These are phyloP conservation scores for Lutjanus erythropterus DNA, from an alignment of 2,113 vertebrate genomes.

Conservation along the genomic window DNA sequence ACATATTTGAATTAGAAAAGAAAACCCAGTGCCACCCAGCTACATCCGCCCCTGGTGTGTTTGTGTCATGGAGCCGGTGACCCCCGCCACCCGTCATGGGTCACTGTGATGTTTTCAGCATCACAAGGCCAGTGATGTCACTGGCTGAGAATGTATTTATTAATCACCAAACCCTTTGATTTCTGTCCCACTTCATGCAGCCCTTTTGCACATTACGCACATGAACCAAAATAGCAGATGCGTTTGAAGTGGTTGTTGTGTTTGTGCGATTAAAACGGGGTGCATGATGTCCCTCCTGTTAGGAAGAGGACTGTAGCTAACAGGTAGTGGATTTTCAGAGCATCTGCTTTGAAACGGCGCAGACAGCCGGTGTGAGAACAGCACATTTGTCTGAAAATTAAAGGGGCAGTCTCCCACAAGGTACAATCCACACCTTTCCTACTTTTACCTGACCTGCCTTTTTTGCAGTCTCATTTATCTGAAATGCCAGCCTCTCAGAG, in stretches of 20 bases:
- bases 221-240: neutral
- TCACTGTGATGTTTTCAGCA: neutral
- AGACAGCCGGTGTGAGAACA: neutral
- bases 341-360: too few relatives aligned
- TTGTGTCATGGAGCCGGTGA: too few relatives aligned
- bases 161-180: neutral
- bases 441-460: neutral
- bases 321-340: neutral
- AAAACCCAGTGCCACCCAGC: too few relatives aligned
- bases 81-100: too few relatives aligned
- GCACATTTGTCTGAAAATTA: neutral
- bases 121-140: neutral
- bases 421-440: slow-evolving; percentile 36
- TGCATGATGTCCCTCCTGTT: neutral
- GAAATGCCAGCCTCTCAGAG: neutral
- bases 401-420: slow-evolving; percentile 2
- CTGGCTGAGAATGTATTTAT: neutral
- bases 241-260: neutral
- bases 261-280: neutral
- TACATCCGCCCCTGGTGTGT: too few relatives aligned
- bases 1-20: too few relatives aligned
- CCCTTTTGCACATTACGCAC: neutral
- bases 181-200: neutral
- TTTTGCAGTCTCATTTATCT: neutral
- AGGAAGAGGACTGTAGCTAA: neutral